Evolutionary conservation across 1,140 invertebrate species (phyloP).

Genomic region (Procambarus virginalis): DNA sequence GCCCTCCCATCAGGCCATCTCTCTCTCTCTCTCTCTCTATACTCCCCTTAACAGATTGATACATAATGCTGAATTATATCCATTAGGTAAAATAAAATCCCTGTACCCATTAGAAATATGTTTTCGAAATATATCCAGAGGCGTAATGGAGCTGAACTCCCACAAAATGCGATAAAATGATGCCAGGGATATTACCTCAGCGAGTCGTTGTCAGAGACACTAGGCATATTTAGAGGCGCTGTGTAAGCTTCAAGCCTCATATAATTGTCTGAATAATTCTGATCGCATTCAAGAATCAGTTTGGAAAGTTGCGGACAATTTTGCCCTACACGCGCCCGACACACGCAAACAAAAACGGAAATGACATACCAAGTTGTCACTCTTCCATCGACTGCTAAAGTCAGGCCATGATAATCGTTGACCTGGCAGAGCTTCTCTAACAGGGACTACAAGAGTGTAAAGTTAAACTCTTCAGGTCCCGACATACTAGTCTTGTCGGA

Average conservation of each 20-base stretch:
- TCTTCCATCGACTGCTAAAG: too few relatives aligned
- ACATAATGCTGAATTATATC: constrained; percentile 43
- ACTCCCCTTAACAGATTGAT: background rate
- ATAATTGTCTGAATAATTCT: constrained; percentile 66
- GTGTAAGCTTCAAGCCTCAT: constrained; percentile 53
- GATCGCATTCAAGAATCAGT: constrained; percentile 56
- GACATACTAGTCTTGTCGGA: too few relatives aligned
- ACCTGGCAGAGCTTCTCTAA: too few relatives aligned
- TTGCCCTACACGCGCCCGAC: constrained; percentile 7
- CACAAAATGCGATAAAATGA: constrained; percentile 64
- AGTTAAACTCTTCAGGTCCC: too few relatives aligned
- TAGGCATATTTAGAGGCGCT: constrained; percentile 47
- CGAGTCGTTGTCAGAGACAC: constrained; percentile 55
- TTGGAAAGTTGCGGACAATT: constrained; percentile 48
- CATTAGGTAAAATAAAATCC: constrained; percentile 53
- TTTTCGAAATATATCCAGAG: constrained; percentile 55
- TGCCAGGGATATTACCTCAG: constrained; percentile 59
- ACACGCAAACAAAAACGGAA: background rate
- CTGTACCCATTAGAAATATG: constrained; percentile 45
- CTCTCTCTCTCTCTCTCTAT: background rate
- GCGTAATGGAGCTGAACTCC: constrained; percentile 53
- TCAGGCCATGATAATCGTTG: too few relatives aligned
- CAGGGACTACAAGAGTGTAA: too few relatives aligned
- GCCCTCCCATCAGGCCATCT: background rate
- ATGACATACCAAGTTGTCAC: too few relatives aligned